Conservation (phyloP, 1,140 invertebrate genomes). For the Ladona fulva region DNA sequence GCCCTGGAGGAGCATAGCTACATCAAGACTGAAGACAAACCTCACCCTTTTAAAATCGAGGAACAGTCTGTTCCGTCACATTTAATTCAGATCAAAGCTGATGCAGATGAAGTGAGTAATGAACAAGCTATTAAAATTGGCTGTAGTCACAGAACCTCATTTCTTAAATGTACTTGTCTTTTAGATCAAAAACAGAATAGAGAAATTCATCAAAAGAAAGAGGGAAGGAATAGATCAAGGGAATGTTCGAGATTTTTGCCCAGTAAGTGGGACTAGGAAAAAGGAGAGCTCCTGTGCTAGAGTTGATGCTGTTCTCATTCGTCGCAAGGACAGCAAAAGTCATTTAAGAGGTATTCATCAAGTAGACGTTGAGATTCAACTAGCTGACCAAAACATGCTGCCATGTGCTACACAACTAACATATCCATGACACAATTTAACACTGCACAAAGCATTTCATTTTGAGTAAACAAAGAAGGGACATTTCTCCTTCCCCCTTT, state of each 20-base stretch:
- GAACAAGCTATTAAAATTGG: background rate
- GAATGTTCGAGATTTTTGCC: conserved; percentile 58
- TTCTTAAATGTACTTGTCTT: background rate
- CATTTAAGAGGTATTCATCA: conserved; percentile 52
- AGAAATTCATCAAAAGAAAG: conserved; percentile 53
- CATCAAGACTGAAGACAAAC: conserved; percentile 14
- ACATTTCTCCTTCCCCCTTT: no score
- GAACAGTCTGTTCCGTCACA: conserved; percentile 34
- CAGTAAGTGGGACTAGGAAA: conserved; percentile 29
- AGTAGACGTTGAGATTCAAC: no score
- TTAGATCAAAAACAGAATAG: conserved; percentile 38
- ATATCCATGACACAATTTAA: no score
- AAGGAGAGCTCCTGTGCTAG: conserved; percentile 49
- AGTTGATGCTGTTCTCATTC: conserved; percentile 52
- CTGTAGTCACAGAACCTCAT: background rate
- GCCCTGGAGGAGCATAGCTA: background rate
- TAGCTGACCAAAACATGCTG: no score
- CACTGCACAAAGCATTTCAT: no score
- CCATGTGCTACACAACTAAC: no score
- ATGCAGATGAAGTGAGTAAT: conserved; percentile 42
- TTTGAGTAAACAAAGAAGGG: no score
- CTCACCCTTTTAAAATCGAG: conserved; percentile 25
- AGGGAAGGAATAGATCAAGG: conserved; percentile 50
- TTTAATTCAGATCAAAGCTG: conserved; percentile 50
- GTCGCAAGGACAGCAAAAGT: conserved; percentile 54